Base-by-base conservation (phyloP, 2,113 vertebrate species). In the Spilogale gracilis region DNA sequence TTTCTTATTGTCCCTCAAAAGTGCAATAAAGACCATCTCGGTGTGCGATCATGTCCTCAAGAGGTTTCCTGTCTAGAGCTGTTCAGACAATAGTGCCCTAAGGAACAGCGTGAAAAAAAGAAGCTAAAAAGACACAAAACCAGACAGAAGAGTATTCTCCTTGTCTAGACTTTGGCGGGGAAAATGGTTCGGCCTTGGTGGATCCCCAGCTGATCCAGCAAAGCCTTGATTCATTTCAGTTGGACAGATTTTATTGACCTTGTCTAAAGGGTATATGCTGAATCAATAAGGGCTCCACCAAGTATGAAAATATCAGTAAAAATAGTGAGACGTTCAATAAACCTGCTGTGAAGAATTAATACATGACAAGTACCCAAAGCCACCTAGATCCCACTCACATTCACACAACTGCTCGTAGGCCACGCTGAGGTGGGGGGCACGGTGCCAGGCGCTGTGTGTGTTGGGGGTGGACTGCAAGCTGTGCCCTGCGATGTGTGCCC, bases 181-280 rank as follows among this genome's bases (percentile, higher is more conserved):
- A 43, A 93, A 73, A 54, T 2, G 11, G n/a, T 61, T 86, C 32
- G 10, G 25, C 71, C n/a, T 52, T 86, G 3, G 11, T 25, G 69
- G 83, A 84, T 92, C 30, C 73, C 82, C 71, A 56, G 74, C 10
- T 52, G 78, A 95, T 25, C 48, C 79, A 91, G 50, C 12, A 82
- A 92, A 89, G 56, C 27, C 52, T 54, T 80, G 8, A 56, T 95
- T 85, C 86, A 48, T 95, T 87, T 82, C 38, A 65, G 78, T 81
- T 95, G 90, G 94, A 96, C 38, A 67, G 81, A 91, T 45, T 87
- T 88, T 52, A 81, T 2, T 80, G 71, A 81, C 76, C 63, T n/a
- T 76, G 60, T 45, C 52, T 85, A 87, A 91, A 73, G 14, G 73
- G 43, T 79, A 86, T 60, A 73, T 61, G 60, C 21, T 3, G 21